Percentiles rank a stretch among this genome's conserved stretches.
phyloP scores from a whole-genome alignment of 2,113 vertebrate genomes.

The Desmodus rotundus region DNA sequence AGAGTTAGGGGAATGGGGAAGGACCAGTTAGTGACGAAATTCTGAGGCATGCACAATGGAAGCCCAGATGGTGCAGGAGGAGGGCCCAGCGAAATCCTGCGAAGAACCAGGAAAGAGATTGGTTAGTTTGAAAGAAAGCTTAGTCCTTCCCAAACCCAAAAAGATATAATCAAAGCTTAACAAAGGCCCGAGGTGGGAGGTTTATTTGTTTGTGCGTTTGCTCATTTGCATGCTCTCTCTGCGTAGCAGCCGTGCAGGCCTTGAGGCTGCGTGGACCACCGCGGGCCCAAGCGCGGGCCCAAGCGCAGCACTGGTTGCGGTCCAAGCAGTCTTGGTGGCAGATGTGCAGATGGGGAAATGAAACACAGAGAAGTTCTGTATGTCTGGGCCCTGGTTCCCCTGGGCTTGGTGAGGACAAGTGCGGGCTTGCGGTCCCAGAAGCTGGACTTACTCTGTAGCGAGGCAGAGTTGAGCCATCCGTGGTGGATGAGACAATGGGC shows the following conservation, averaged over 20 bases:
- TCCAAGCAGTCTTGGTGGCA: not conserved
- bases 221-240: not conserved
- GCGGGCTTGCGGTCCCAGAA: not conserved
- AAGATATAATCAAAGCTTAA: not conserved
- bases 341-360: not conserved
- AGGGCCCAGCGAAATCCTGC: not conserved
- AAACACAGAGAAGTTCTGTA: not conserved
- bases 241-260: not conserved
- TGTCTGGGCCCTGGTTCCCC: not conserved
- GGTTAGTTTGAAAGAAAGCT: not conserved
- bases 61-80: not conserved
- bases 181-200: not conserved
- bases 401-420: not conserved
- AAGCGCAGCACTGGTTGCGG: not conserved
- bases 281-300: too few relatives aligned
- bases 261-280: not conserved
- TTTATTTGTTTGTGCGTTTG: not conserved
- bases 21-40: not conserved
- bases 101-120: not conserved
- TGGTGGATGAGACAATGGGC: not conserved
- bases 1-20: not conserved
- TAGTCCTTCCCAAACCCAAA: not conserved
- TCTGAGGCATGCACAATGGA: not conserved
- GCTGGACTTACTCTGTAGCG: not conserved
- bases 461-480: not conserved